Percentiles rank a stretch among this genome's conserved stretches.
Evolutionary conservation across 1,140 invertebrate genomes (phyloP).

Genomic region (Brachionus rubens): DNA sequence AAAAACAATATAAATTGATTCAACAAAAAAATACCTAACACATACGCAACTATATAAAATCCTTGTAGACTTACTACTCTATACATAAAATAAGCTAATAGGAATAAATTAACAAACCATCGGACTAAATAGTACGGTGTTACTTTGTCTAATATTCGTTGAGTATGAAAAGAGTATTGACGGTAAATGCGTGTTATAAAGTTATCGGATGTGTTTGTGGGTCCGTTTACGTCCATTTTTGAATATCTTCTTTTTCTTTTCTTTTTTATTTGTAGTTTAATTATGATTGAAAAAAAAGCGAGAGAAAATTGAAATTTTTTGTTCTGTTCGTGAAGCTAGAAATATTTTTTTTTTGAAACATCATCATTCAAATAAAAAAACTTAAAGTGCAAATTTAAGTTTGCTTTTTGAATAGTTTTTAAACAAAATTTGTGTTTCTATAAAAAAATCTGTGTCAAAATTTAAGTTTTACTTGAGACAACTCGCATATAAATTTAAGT

Average conservation of each 20-base stretch:
- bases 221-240: constrained; percentile 25
- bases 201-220: background rate
- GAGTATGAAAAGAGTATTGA: constrained; percentile 49
- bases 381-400: background rate
- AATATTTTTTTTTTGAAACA: constrained; percentile 13
- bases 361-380: constrained; percentile 17
- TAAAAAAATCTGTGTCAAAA: background rate
- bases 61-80: constrained; percentile 67
- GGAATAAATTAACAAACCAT: constrained; percentile 60
- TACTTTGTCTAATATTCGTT: constrained; percentile 63
- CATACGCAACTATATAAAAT: constrained; percentile 99
- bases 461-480: too few relatives aligned
- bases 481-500: too few relatives aligned
- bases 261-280: too few relatives aligned
- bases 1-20: constrained; percentile 99
- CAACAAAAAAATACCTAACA: constrained; percentile 94
- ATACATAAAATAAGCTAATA: constrained; percentile 60
- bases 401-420: too few relatives aligned
- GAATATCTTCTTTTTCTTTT: background rate
- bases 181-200: background rate
- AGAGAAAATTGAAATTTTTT: background rate
- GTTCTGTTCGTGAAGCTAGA: background rate
- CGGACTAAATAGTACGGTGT: constrained; percentile 63
- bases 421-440: background rate
- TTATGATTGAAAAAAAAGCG: too few relatives aligned